Evolutionary conservation across 1,140 invertebrate genomes (phyloP).

Genomic region (Gerris buenoi): DNA sequence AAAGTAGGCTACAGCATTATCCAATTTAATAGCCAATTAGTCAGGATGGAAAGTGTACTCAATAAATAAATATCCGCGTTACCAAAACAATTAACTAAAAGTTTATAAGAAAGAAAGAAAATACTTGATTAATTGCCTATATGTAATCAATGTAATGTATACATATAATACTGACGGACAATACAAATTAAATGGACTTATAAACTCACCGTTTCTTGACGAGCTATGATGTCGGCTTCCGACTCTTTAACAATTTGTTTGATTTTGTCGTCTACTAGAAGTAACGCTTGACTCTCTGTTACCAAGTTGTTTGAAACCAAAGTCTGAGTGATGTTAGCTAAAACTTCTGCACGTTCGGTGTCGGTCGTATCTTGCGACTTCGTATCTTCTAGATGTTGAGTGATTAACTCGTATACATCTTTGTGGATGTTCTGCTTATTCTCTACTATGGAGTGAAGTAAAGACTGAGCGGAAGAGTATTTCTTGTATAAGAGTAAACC

Average conservation of each 20-base stretch:
- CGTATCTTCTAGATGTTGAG: constrained; percentile 24
- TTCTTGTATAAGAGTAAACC: constrained; percentile 53
- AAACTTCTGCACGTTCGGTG: constrained; percentile 27
- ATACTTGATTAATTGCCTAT: not conserved
- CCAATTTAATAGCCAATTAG: too few relatives aligned
- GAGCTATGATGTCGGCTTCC: constrained; percentile 35
- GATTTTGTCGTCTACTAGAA: constrained; percentile 35
- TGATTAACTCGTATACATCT: constrained; percentile 31
- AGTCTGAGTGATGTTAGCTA: constrained; percentile 22
- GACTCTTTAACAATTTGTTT: constrained; percentile 35
- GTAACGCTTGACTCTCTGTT: constrained; percentile 25
- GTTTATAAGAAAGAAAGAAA: too few relatives aligned
- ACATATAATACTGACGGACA: not conserved
- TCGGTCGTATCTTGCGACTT: constrained; percentile 19
- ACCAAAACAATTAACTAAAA: too few relatives aligned
- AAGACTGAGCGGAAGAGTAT: constrained; percentile 37
- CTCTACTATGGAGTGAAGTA: constrained; percentile 29
- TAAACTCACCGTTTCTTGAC: not conserved
- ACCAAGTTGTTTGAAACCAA: constrained; percentile 15
- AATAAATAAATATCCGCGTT: too few relatives aligned
- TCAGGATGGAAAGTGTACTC: too few relatives aligned
- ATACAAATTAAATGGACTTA: not conserved
- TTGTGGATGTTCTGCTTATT: constrained; percentile 29
- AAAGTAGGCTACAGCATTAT: too few relatives aligned
- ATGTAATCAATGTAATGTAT: not conserved